These are phyloP conservation scores for Brachionus koreanus DNA, from an alignment of 1,140 invertebrate genomes.

Conservation along the genomic window DNA sequence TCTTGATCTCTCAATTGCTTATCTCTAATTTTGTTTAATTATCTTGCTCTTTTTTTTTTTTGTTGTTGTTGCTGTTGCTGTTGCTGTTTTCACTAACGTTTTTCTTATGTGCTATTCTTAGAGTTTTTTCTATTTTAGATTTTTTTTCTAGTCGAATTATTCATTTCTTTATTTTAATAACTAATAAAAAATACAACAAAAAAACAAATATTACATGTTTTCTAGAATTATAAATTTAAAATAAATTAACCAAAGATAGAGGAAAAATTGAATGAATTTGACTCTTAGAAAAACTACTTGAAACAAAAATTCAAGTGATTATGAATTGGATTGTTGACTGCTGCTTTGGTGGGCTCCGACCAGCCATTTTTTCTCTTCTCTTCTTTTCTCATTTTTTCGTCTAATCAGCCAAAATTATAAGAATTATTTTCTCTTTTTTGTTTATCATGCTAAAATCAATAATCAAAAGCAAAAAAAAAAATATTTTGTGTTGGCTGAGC, in stretches of 20 bases:
- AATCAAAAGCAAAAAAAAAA: neutral
- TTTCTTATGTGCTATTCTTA: neutral
- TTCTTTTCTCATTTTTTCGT: neutral
- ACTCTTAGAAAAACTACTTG: too few species aligned
- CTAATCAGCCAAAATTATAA: too few species aligned
- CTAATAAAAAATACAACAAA: neutral
- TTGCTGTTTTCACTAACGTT: too few species aligned
- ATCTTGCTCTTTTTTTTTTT: neutral
- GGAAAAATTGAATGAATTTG: too few species aligned
- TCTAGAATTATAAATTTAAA: neutral
- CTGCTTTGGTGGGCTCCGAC: too few species aligned
- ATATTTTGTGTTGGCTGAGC: neutral
- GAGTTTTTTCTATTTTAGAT: neutral
- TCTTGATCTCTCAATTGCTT: constrained; percentile 47
- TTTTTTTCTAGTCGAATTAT: constrained; percentile 9
- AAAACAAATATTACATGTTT: neutral
- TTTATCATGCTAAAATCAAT: neutral
- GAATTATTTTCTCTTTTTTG: too few species aligned
- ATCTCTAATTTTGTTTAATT: too few species aligned
- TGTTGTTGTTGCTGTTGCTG: neutral
- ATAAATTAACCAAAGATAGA: neutral
- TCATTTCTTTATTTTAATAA: neutral
- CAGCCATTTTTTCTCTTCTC: neutral
- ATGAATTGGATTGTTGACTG: too few species aligned
- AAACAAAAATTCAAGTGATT: too few species aligned